Evolutionary conservation across 2,797 vertebrate genomes (phyloP).

Genomic region (Eospalax fontanierii): DNA sequence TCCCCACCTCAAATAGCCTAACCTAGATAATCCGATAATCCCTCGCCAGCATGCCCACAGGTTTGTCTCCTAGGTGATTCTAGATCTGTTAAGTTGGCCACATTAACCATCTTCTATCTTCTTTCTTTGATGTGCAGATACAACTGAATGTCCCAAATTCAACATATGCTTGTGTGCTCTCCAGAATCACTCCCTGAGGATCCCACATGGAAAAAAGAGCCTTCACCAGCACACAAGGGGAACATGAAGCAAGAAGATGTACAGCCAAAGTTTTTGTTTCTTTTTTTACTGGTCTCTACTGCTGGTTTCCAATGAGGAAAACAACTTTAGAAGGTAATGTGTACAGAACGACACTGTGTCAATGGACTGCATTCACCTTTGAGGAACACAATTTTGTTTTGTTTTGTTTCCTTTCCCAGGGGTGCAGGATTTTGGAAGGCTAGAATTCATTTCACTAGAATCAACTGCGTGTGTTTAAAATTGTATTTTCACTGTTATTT

Average conservation of each 20-base stretch:
- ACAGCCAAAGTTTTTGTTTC: constrained; percentile 70
- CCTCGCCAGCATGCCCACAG: background rate
- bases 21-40: no score
- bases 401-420: no score
- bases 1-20: background rate
- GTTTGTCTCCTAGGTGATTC: background rate
- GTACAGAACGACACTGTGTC: constrained; percentile 55
- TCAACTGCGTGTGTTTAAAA: constrained; percentile 57
- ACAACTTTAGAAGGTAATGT: constrained; percentile 65
- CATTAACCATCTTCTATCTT: background rate
- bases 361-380: constrained; percentile 69
- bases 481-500: constrained; percentile 73
- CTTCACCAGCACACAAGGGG: constrained; percentile 67
- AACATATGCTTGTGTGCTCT: constrained; percentile 54
- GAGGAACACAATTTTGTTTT: constrained; percentile 19
- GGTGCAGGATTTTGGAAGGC: constrained; percentile 57
- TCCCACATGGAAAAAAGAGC: constrained; percentile 65
- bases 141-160: background rate
- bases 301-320: constrained; percentile 73
- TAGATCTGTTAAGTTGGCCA: background rate
- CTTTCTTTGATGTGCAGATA: constrained; percentile 50
- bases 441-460: constrained; percentile 63
- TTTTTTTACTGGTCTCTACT: constrained; percentile 75
- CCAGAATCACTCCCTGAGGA: constrained; percentile 60
- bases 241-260: constrained; percentile 69